phyloP scores from a whole-genome alignment of 2,888 invertebrate species.

The Hypomecis punctinalis region DNA sequence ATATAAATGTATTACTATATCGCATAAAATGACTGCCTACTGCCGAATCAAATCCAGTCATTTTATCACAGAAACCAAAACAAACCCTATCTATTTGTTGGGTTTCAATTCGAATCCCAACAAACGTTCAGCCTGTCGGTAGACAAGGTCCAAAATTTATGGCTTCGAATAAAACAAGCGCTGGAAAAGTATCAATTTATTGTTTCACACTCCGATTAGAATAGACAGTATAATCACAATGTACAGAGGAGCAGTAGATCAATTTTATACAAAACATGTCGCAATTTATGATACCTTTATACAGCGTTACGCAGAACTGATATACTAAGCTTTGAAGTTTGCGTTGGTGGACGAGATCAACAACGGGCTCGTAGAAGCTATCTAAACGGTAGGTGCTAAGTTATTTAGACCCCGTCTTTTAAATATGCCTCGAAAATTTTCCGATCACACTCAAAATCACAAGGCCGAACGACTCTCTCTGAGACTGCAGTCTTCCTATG shows the following conservation, averaged over 20 bases:
- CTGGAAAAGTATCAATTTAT: constrained; percentile 83
- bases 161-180: constrained; percentile 48
- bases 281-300: background rate
- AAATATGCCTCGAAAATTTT: no score
- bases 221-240: constrained; percentile 50
- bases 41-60: background rate
- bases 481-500: no score
- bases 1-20: no score
- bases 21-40: background rate
- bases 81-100: constrained; percentile 16
- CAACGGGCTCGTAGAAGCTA: no score
- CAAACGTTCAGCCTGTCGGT: constrained; percentile 14
- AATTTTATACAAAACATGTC: constrained; percentile 12
- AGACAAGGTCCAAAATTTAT: constrained; percentile 37
- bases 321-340: no score
- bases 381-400: no score
- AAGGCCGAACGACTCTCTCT: no score
- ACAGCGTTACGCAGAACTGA: no score
- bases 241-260: constrained; percentile 19
- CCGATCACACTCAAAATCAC: no score
- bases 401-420: no score
- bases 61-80: constrained; percentile 20
- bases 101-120: constrained; percentile 20
- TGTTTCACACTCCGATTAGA: constrained; percentile 70
- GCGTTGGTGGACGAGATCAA: no score